A percentile compares a stretch with the other conserved stretches of the same genome.
These are phyloP conservation scores for Drosophila nr. perissopoda DNA, from an alignment of 2,888 invertebrate genomes.

Conservation along the genomic window DNA sequence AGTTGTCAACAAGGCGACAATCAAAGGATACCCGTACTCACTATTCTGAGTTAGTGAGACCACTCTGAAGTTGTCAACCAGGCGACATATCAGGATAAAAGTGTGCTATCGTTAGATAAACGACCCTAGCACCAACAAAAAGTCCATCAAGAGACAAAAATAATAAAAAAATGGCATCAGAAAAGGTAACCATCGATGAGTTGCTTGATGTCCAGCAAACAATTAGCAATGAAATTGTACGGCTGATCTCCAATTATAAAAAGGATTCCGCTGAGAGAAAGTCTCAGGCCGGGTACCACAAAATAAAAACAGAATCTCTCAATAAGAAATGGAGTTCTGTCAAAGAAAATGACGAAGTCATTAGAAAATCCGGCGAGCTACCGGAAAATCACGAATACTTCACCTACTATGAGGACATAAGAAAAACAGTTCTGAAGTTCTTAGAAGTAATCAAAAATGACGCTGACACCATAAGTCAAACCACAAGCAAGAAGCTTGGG, in stretches of 20 bases:
- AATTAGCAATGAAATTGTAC: no score
- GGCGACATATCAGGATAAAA: background rate
- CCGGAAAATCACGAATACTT: background rate
- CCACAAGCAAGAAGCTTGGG: no score
- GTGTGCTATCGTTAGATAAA: background rate
- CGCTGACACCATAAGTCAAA: no score
- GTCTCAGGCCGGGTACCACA: background rate
- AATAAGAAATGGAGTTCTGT: background rate
- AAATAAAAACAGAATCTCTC: background rate
- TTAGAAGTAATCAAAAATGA: no score
- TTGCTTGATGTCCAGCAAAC: no score
- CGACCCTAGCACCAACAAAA: no score
- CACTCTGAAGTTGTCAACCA: background rate
- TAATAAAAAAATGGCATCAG: no score
- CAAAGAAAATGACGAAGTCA: background rate
- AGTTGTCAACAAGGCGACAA: no score
- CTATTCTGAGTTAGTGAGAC: no score
- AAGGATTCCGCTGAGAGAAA: background rate
- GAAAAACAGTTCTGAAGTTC: background rate
- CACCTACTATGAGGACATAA: background rate
- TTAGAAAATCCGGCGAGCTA: background rate
- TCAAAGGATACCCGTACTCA: no score
- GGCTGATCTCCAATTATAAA: no score
- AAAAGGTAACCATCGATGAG: no score
- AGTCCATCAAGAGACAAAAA: background rate